Evolutionary conservation across 2,888 invertebrate genomes (phyloP).

Genomic region (Odontomyia ornata): DNA sequence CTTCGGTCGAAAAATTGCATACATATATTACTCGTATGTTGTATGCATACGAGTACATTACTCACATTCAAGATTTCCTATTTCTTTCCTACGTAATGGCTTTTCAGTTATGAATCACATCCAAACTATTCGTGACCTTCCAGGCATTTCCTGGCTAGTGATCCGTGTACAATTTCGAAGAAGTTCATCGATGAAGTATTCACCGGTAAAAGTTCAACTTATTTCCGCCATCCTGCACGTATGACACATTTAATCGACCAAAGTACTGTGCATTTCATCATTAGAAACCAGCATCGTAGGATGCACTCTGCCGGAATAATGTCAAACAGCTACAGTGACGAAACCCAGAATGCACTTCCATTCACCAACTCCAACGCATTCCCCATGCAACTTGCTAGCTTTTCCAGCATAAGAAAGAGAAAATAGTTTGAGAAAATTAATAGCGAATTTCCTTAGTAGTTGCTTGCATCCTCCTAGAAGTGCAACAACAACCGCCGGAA

Average conservation of each 20-base stretch:
- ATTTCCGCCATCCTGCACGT: not conserved
- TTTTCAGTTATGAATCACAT: not conserved
- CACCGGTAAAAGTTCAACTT: not conserved
- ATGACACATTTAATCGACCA: not conserved
- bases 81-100: not conserved
- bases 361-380: not conserved
- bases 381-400: not conserved
- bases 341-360: not conserved
- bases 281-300: not conserved
- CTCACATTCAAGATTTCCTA: no score
- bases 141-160: not conserved
- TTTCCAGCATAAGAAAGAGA: not conserved
- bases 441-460: slow-evolving; percentile 27
- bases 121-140: no score
- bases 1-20: no score
- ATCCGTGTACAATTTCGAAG: not conserved
- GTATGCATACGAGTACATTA: no score
- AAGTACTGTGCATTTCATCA: not conserved
- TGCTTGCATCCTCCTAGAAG: slow-evolving; percentile 8
- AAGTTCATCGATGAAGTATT: no score
- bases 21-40: no score
- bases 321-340: slow-evolving; percentile 12
- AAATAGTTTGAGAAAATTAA: slow-evolving; percentile 12
- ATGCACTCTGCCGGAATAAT: slow-evolving; percentile 4
- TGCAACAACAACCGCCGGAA: not conserved